These are phyloP conservation scores for Leptinotarsa juncta DNA, from an alignment of 2,888 invertebrate genomes.

Conservation along the genomic window DNA sequence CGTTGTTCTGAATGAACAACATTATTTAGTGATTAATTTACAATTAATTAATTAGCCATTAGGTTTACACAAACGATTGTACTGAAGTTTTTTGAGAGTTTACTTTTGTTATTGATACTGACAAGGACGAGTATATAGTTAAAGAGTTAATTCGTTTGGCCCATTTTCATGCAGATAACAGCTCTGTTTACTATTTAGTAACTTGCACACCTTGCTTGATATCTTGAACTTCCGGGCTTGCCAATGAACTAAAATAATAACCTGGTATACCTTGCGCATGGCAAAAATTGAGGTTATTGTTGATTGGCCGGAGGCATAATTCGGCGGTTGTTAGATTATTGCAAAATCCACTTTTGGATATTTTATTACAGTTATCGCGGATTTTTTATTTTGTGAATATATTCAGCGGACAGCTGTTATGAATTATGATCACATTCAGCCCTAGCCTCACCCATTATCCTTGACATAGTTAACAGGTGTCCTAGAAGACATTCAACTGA, in stretches of 20 bases:
- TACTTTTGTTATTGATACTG: no score
- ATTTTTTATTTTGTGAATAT: neutral
- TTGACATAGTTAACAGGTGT: no score
- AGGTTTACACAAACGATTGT: no score
- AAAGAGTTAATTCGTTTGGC: no score
- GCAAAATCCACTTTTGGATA: neutral
- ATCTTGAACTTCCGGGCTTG: neutral
- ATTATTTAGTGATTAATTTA: no score
- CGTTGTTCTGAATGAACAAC: no score
- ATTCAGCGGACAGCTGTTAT: neutral
- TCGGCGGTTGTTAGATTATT: neutral
- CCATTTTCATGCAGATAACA: neutral
- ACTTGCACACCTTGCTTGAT: slow-evolving; percentile 7
- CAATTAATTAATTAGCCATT: no score
- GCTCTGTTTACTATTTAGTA: neutral
- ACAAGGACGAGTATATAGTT: no score
- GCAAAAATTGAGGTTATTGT: neutral
- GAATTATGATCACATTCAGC: neutral
- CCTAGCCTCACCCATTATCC: no score
- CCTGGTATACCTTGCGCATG: slow-evolving; percentile 6
- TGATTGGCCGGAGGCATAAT: neutral
- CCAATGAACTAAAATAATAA: neutral
- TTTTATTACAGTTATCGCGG: neutral
- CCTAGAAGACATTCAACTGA: no score
- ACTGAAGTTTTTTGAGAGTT: no score